A percentile compares a stretch with the other conserved stretches of the same genome.
Evolutionary conservation across 1,140 invertebrate species (phyloP).

Genomic region (Dendroctonus valens): DNA sequence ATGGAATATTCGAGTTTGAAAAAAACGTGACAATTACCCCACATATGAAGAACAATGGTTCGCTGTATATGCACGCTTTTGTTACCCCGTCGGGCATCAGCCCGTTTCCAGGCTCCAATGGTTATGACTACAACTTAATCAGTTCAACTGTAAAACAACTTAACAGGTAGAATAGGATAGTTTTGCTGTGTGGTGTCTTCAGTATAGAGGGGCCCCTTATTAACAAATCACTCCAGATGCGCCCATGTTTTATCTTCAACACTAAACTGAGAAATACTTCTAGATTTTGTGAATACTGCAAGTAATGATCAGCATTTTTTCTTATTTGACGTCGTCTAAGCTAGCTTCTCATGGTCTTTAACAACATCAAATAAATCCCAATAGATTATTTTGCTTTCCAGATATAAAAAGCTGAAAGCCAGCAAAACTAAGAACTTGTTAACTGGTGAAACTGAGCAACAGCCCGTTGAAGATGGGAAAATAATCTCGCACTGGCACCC

Average conservation of each 20-base stretch:
- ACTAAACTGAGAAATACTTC: too few relatives aligned
- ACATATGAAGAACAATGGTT: constrained; percentile 87
- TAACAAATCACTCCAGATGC: too few relatives aligned
- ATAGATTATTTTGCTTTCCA: constrained; percentile 47
- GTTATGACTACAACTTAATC: constrained; percentile 68
- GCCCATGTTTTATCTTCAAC: too few relatives aligned
- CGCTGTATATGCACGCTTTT: constrained; percentile 90
- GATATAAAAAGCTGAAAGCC: constrained; percentile 86
- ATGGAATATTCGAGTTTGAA: constrained; percentile 74
- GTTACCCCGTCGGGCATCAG: constrained; percentile 78
- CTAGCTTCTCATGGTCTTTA: too few relatives aligned
- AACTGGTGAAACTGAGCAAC: constrained; percentile 84
- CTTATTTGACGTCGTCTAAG: too few relatives aligned
- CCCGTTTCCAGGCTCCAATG: constrained; percentile 67
- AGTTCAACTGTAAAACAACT: constrained; percentile 77
- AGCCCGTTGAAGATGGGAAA: constrained; percentile 68
- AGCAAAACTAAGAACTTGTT: constrained; percentile 91
- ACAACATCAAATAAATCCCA: too few relatives aligned
- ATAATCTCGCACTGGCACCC: constrained; percentile 99
- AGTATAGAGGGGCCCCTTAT: too few relatives aligned
- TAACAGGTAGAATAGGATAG: constrained; percentile 64
- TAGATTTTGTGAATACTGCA: too few relatives aligned
- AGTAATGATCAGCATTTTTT: too few relatives aligned
- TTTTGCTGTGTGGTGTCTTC: too few relatives aligned
- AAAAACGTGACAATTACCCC: constrained; percentile 70